Percentiles rank a stretch among this genome's conserved stretches.
Conservation (phyloP, 1,140 invertebrate species). For the Hetaerina americana region DNA sequence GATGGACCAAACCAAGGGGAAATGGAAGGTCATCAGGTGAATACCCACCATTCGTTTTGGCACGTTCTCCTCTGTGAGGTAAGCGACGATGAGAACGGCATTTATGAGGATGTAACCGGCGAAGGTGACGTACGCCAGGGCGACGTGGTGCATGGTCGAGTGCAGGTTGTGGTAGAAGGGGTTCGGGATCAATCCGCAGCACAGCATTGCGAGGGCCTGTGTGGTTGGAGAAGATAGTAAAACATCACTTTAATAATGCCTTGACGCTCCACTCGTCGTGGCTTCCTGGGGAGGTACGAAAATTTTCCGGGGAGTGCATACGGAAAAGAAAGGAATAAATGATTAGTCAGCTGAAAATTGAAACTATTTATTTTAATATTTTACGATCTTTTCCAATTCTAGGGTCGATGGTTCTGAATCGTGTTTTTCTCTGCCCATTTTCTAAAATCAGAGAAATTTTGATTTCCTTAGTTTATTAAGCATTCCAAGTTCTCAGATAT, state of each 20-base stretch:
- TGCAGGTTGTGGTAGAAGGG: slow-evolving; percentile 33
- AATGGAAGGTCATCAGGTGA: not conserved
- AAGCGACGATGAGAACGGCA: slow-evolving; percentile 40
- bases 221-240: not conserved
- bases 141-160: slow-evolving; percentile 37
- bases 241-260: not conserved
- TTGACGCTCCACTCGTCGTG: no score
- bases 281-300: no score
- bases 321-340: no score
- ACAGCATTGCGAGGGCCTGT: slow-evolving; percentile 29
- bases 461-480: no score
- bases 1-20: not conserved
- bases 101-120: slow-evolving; percentile 49
- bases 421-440: no score
- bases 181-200: slow-evolving; percentile 38
- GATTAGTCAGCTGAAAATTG: no score
- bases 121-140: slow-evolving; percentile 39
- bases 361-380: no score
- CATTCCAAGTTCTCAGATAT: no score
- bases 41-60: slow-evolving; percentile 43
- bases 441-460: no score
- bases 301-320: no score
- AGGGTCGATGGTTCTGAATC: no score
- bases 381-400: no score
- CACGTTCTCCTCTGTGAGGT: slow-evolving; percentile 44